Evolutionary conservation across 2,797 vertebrate species (phyloP), one percentile per base, ranked within the genome.

Genomic region (Syngnathus acus): DNA sequence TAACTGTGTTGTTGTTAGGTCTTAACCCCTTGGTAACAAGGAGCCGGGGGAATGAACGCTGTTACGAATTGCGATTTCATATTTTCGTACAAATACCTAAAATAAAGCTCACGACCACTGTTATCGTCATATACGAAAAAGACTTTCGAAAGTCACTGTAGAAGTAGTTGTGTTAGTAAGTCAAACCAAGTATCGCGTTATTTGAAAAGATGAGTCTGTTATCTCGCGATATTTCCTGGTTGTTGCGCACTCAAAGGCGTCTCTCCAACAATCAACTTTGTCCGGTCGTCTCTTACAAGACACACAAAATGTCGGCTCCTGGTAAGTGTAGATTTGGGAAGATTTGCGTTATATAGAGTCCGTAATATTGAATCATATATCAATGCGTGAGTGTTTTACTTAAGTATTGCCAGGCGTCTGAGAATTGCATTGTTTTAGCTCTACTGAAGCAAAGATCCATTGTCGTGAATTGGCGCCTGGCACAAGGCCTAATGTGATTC

Each of bases 301-400:
- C 61, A 53, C 48, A 68, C 68, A 84, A 89, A 83, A 91, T 91
- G 88, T 86, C 90, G 57, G 86, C 88, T 69, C 84, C 88, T n/a
- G 89, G 90, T 90, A 7, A 82, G 88, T 89, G 9, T 45, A 13
- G 7, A 19, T 42, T 62, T 45, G 1, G 40, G 13, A 43, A 8
- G 21, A 1, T 45, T 26, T 38, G 40, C 2, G 9, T 54, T 50
- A 6, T 10, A 19, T 45, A 26, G 6, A 11, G 6, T 38, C 11
- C 2, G 16, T 11, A 14, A n/a, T 64, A 9, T 50, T 26, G 0
- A 9, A 5, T 48, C n/a, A 45, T 62, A 62, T 45, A 16, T 17
- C 1, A 62, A 26, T 23, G 42, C 9, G 11, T 2, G n/a, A 8
- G 39, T 42, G 39, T 42, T 26, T 62, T 26, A 62, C 21, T 1